Evolutionary conservation across 2,113 vertebrate genomes (phyloP).

Genomic region (Trichomycterus rosablanca): DNA sequence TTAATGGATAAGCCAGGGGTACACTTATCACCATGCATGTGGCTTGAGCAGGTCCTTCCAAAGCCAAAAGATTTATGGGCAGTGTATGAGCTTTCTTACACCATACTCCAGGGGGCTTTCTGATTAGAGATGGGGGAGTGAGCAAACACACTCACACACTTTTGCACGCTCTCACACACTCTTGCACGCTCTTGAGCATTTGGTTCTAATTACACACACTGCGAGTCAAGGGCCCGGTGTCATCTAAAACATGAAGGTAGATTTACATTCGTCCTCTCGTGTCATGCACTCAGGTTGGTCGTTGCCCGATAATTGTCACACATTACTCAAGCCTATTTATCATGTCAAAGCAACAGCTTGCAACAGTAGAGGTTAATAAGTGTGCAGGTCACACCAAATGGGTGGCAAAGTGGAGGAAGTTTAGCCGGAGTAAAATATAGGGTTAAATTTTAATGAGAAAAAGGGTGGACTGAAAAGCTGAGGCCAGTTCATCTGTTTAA

Average conservation of each 20-base stretch:
- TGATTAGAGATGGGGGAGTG: conserved; percentile 71
- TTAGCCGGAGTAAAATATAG: neutral
- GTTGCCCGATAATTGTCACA: conserved; percentile 42
- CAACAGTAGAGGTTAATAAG: conserved; percentile 26
- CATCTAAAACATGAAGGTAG: conserved; percentile 52
- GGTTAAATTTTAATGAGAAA: conserved; percentile 19
- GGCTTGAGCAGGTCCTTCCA: conserved; percentile 52
- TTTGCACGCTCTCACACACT: conserved; percentile 46
- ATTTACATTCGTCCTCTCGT: conserved; percentile 50
- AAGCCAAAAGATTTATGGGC: conserved; percentile 68
- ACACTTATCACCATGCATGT: conserved; percentile 30
- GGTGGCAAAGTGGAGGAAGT: conserved; percentile 30
- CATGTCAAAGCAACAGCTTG: conserved; percentile 23
- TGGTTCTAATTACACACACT: conserved; percentile 46
- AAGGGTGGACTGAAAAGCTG: too few relatives aligned
- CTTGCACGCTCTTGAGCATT: conserved; percentile 45
- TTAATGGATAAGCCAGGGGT: neutral
- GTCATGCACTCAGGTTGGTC: conserved; percentile 47
- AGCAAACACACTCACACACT: conserved; percentile 41
- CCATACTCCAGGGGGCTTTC: conserved; percentile 63
- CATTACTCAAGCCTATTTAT: conserved; percentile 40
- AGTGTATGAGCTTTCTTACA: conserved; percentile 59
- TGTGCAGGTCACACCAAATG: conserved; percentile 14
- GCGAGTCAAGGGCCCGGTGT: conserved; percentile 50
- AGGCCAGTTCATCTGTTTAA: conserved; percentile 6